Evolutionary conservation across 2,888 invertebrate genomes (phyloP), one percentile per base, ranked within the genome.

Genomic region (Diplolepis rosae): DNA sequence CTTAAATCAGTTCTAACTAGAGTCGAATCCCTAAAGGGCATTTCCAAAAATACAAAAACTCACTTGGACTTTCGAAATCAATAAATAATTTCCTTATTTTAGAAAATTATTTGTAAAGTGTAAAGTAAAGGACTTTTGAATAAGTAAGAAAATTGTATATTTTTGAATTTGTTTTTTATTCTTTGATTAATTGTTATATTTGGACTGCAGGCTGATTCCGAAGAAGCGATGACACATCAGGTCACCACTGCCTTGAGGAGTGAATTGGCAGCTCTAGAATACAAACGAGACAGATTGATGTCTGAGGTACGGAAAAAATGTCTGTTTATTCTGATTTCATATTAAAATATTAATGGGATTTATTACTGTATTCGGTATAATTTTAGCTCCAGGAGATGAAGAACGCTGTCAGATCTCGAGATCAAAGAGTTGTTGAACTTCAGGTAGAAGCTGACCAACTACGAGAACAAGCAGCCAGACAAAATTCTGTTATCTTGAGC

Each of bases 261-360:
- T 89, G 96, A 96, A 88, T 89, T 96, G 79, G 96, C 96, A 18
- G 96, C 93, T 2, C 90, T 95, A 61, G 95, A 95, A 84, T 96
- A 95, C 87, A 96, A 96, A 89, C 91, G 95, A 74, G 96, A 96
- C 86, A 93, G 95, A 72, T 90, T 96, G 24, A 90, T 93, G 75
- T 91, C 92, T 66, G 96, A 96, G 91, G 93, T 95, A 88, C 91
- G 77, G 22, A 13, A 9, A 15, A 24, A 45, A 18, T 45, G 45
- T n/a, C 0, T 39, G n/a, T 39, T 5, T 39, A 45, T 3, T 45
- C 45, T 18, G n/a, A n/a, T n/a, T n/a, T n/a, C n/a, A n/a, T n/a
- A n/a, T n/a, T n/a, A n/a, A n/a, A n/a, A n/a, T n/a, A n/a, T n/a
- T 45, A 15, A 45, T 45, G 7, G n/a, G n/a, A n/a, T n/a, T n/a